Evolutionary conservation across 1,140 invertebrate genomes (phyloP), one percentile per base, ranked within the genome.

Genomic region (Trachelipus rathkii): DNA sequence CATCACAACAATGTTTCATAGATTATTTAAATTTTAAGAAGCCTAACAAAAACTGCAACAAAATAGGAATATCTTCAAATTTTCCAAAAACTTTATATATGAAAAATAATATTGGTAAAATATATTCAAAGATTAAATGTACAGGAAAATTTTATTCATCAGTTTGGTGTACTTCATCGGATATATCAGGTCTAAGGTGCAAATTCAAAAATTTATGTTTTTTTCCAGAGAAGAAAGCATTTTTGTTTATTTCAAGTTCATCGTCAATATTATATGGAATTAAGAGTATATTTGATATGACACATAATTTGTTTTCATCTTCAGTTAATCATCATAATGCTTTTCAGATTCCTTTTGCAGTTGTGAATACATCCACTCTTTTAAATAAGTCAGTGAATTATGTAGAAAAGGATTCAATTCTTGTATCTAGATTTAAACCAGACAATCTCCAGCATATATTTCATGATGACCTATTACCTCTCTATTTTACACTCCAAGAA

Each of bases 391-490:
- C 50, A 3, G 19, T 60, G 11, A 60, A 60, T 15, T 60, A 15
- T 60, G 50, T 60, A 60, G 11, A 60, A 15, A 60, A 19, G 19
- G 19, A 60, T 3, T 60, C 50, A 4, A 15, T 60, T 15, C 19
- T 60, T 15, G 4, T 60, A 15, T 60, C 50, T 60, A 13, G 50
- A 19, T 60, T 60, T 60, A 60, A 60, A 19, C 50, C 50, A 13
- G 50, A 60, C 19, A 60, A 60, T 60, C 19, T 60, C 11, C 50
- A 60, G 8, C 50, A 60, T 60, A 60, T 60, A 60, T 60, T 60
- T 60, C 50, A 60, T 60, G 50, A 60, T 60, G 50, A 60, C 8
- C 8, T 60, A 60, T 19, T 60, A 15, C 50, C 50, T 60, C 19
- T 60, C 1, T 60, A 60, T 60, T 60, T 60, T 19, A 60, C 50